A percentile compares a stretch with the other conserved stretches of the same genome.
Evolutionary conservation across 2,797 vertebrate genomes (phyloP).

Genomic region (Lepus townsendii): DNA sequence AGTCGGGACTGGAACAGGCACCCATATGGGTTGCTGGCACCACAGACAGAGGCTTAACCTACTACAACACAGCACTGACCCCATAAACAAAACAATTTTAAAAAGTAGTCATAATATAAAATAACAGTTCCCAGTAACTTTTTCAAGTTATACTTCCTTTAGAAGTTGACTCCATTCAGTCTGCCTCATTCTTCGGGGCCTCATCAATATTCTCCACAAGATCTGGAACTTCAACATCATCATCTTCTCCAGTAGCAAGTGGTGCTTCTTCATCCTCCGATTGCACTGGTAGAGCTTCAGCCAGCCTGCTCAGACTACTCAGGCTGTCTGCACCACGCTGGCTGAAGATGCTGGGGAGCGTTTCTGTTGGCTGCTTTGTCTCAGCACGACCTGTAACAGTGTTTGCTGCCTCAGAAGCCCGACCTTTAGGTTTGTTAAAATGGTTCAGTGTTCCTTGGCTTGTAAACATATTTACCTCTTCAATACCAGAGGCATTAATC

Average conservation of each 20-base stretch:
- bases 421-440: background rate
- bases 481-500: constrained; percentile 84
- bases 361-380: background rate
- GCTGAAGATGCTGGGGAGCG: background rate
- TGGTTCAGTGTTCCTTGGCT: constrained; percentile 83
- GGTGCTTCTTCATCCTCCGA: constrained; percentile 95
- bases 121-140: background rate
- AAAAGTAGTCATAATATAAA: background rate
- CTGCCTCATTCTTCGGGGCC: background rate
- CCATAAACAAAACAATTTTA: background rate
- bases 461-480: constrained; percentile 98
- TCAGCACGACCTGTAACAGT: background rate
- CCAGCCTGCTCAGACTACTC: background rate
- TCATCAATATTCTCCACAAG: too few species aligned
- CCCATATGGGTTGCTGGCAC: too few species aligned
- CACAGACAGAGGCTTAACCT: too few species aligned
- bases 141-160: background rate
- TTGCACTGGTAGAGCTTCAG: constrained; percentile 88
- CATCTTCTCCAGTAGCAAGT: constrained; percentile 94
- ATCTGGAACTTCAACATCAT: constrained; percentile 97
- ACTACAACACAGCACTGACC: too few species aligned
- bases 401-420: background rate
- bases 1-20: too few species aligned
- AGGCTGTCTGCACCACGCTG: background rate
- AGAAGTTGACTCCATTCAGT: background rate